Evolutionary conservation across 2,888 invertebrate species (phyloP).

Genomic region (Brachyptera risi): DNA sequence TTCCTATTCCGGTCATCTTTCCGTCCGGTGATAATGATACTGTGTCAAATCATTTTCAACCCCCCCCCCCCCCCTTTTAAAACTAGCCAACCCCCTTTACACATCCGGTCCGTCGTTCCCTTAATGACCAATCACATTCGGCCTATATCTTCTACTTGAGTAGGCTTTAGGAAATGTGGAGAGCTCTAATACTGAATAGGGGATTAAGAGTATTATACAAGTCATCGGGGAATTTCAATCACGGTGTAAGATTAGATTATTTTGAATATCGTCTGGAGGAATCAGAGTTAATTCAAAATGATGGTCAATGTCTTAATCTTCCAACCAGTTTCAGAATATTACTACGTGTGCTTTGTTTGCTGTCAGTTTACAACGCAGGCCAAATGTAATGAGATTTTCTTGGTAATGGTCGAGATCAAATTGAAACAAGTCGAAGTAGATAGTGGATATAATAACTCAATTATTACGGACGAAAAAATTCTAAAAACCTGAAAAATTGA

Average conservation of each 20-base stretch:
- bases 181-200: background rate
- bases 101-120: conserved; percentile 5
- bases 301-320: conserved; percentile 6
- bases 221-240: background rate
- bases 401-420: too few relatives aligned
- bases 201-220: background rate
- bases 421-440: too few relatives aligned
- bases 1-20: conserved; percentile 14
- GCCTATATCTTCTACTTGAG: background rate
- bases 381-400: too few relatives aligned
- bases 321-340: too few relatives aligned
- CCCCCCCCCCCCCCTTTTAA: conserved; percentile 14
- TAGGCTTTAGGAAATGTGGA: background rate
- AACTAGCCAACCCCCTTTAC: conserved; percentile 9
- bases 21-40: conserved; percentile 17
- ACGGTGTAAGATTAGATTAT: background rate
- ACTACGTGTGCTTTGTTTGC: too few relatives aligned
- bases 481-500: too few relatives aligned
- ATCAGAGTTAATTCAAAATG: background rate
- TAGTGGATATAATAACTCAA: too few relatives aligned
- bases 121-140: conserved; percentile 15
- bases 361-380: too few relatives aligned
- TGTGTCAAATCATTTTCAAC: conserved; percentile 6
- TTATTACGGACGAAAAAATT: too few relatives aligned
- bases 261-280: background rate